Percentiles rank a stretch among this genome's conserved stretches.
phyloP scores from a whole-genome alignment of 2,113 vertebrate species.

The Panthera leo region DNA sequence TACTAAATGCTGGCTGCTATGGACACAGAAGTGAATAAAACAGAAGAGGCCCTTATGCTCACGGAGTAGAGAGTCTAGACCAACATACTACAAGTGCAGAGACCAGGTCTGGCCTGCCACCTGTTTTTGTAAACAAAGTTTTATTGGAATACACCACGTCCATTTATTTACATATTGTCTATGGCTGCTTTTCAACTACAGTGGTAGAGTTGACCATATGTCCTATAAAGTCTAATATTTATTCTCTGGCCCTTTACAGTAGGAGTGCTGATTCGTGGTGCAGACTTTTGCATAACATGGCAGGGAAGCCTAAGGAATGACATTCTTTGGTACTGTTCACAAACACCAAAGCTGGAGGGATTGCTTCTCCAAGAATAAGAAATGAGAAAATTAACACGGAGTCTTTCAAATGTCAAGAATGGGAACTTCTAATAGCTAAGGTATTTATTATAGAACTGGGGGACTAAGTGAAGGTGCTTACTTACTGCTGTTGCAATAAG shows the following conservation, averaged over 20 bases:
- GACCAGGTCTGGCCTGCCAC: too few relatives aligned
- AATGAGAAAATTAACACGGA: background rate
- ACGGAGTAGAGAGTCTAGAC: accelerated
- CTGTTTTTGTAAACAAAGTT: background rate
- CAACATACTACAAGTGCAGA: background rate
- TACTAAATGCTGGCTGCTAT: background rate
- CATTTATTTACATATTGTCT: background rate
- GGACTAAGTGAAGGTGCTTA: background rate
- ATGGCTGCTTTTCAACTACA: background rate
- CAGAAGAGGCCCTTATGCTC: background rate
- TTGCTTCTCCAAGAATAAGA: background rate
- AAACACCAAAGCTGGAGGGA: background rate
- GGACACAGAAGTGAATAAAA: background rate
- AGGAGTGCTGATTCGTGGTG: accelerated
- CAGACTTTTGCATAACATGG: background rate
- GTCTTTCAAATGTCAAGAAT: background rate
- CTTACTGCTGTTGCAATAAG: background rate
- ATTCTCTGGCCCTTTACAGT: background rate
- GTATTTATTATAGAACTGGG: too few relatives aligned
- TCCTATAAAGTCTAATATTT: too few relatives aligned
- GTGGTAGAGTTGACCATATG: accelerated
- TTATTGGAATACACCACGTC: background rate
- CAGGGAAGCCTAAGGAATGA: background rate
- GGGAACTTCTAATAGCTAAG: background rate
- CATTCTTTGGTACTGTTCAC: background rate